Base-by-base conservation (phyloP, 2,888 invertebrate genomes). In the Xestia ashworthii region DNA sequence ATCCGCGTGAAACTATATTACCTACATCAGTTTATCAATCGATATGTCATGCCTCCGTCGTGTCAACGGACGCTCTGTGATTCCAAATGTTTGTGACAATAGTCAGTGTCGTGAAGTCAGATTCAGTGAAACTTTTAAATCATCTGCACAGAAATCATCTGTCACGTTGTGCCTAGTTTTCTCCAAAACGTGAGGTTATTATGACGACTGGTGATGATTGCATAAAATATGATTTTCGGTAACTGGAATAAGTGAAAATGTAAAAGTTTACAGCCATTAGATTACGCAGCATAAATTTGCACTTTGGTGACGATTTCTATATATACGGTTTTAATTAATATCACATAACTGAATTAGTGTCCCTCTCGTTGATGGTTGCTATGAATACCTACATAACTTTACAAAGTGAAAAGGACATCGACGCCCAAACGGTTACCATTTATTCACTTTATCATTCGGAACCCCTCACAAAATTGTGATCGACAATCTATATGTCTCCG, bases 221-320 rank as follows among this genome's bases (percentile, higher is more conserved):
- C 78, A 76, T 73, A 75, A 32, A 76, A 55, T 74, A 71, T 19
- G 60, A 44, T 8, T 72, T 75, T 70, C 66, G n/a, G 19, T 32
- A 68, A 72, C 67, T 80, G 66, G 66, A 32, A n/a, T n/a, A 84
- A 83, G 81, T 74, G 82, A 83, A 85, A 75, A 78, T 75, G 67
- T 75, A 72, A 85, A 77, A 82, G 70, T 72, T 53, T 58, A 48
- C 9, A 44, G 9, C 16, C 5, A 38, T 65, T 60, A 66, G 44
- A 71, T 76, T 69, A 69, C 65, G 14, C 8, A 25, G 77, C 71
- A 67, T 25, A 46, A 64, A 78, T 82, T 76, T 67, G n/a, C 38
- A 48, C 19, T 32, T 50, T 53, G 41, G 14, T 38, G 41, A 48
- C 48, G 16, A 71, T 71, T 68, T 81, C 48, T 44, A 9, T 22